Percentiles rank a stretch among this genome's conserved stretches.
phyloP scores from a whole-genome alignment of 2,113 vertebrate species.

The Coreoperca whiteheadi region DNA sequence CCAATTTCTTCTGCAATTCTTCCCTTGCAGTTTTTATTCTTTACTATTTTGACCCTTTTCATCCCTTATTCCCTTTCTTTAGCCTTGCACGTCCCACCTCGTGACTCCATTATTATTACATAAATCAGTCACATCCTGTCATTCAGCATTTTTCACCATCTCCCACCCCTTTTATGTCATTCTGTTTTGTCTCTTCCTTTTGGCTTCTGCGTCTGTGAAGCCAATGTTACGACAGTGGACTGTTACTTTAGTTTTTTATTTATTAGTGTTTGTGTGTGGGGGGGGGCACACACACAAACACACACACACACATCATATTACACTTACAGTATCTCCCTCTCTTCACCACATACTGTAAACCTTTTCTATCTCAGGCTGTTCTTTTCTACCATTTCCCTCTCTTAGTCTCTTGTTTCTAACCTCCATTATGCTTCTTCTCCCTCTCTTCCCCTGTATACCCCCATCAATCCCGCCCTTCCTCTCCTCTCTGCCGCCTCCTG shows the following conservation, averaged over 20 bases:
- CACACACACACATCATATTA: not conserved
- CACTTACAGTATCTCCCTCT: not conserved
- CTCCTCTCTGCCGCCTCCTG: conserved; percentile 22
- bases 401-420: conserved; percentile 21
- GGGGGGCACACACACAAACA: too few species aligned
- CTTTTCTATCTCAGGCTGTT: not conserved
- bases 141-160: conserved; percentile 16
- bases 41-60: not conserved
- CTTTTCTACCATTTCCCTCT: not conserved
- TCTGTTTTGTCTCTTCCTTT: not conserved
- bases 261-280: too few species aligned
- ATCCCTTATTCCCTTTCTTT: not conserved
- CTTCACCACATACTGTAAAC: not conserved
- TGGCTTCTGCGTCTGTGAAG: too few species aligned
- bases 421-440: not conserved
- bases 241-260: too few species aligned
- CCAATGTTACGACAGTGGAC: too few species aligned
- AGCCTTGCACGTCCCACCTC: not conserved
- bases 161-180: not conserved
- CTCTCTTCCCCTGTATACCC: not conserved
- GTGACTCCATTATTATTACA: conserved; percentile 18
- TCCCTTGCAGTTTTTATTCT: not conserved
- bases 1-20: not conserved
- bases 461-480: conserved; percentile 23
- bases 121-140: conserved; percentile 13